Evolutionary conservation across 2,113 vertebrate genomes (phyloP).

Genomic region (Entosphenus tridentatus): DNA sequence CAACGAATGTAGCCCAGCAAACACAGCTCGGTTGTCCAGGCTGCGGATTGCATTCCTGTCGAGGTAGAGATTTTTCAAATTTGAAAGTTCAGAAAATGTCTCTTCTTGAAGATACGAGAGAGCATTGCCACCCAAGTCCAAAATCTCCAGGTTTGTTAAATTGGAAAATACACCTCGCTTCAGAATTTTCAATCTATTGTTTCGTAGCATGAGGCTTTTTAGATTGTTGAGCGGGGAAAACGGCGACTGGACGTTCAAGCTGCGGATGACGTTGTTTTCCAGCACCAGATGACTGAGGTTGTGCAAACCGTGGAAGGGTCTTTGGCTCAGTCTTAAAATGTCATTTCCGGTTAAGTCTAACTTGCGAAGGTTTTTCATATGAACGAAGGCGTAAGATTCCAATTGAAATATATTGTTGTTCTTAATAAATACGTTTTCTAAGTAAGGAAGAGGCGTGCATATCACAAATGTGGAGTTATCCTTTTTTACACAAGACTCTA

Average conservation of each 20-base stretch:
- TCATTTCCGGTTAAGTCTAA: too few species aligned
- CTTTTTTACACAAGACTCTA: too few species aligned
- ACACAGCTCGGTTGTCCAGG: conserved; percentile 4
- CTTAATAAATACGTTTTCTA: too few species aligned
- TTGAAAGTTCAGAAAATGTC: not conserved
- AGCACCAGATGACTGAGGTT: conserved; percentile 4
- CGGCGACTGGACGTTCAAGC: not conserved
- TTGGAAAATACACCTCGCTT: not conserved
- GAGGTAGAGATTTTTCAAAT: conserved; percentile 7
- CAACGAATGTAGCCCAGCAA: conserved; percentile 7
- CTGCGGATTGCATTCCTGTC: conserved; percentile 8
- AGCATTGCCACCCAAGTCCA: conserved; percentile 7
- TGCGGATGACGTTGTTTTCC: conserved; percentile 8
- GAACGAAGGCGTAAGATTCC: too few species aligned
- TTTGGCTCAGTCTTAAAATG: not conserved
- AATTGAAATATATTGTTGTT: too few species aligned
- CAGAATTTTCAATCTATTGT: conserved; percentile 9
- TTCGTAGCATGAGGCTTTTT: not conserved
- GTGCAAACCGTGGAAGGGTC: not conserved
- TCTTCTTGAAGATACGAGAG: not conserved
- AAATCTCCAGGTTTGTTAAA: conserved; percentile 2
- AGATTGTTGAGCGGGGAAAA: conserved; percentile 5
- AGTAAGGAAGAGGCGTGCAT: too few species aligned
- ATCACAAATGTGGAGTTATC: too few species aligned
- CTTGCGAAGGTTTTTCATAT: too few species aligned